These are phyloP conservation scores for Sebastes iracundus DNA, from an alignment of 2,797 vertebrate genomes.

Conservation along the genomic window DNA sequence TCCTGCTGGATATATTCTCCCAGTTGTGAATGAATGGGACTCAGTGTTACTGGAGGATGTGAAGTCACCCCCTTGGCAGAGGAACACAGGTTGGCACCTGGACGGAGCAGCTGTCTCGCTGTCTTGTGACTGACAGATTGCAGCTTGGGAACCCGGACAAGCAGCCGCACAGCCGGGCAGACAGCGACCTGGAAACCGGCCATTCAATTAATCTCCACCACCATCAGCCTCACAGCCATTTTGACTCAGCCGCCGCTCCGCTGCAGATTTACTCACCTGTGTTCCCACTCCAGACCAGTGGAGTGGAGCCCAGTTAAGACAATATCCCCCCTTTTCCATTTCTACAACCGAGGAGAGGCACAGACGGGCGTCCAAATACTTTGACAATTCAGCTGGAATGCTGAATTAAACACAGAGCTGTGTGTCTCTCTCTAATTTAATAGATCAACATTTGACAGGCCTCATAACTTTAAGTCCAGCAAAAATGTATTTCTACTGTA, in stretches of 20 bases:
- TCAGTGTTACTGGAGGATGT: constrained; percentile 66
- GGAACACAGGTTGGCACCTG: constrained; percentile 70
- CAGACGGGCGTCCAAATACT: constrained; percentile 2
- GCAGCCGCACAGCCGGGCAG: constrained; percentile 33
- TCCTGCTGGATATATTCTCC: constrained; percentile 37
- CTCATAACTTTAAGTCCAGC: constrained; percentile 35
- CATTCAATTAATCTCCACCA: constrained; percentile 68
- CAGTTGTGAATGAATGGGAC: constrained; percentile 57
- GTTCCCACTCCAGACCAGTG: constrained; percentile 26
- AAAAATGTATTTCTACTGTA: constrained; percentile 46
- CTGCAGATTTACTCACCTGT: constrained; percentile 60
- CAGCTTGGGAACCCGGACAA: constrained; percentile 52
- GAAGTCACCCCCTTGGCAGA: constrained; percentile 70
- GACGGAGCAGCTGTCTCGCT: constrained; percentile 64
- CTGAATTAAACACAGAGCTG: background rate
- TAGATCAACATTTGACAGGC: constrained; percentile 46
- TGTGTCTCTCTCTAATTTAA: constrained; percentile 17
- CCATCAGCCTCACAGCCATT: constrained; percentile 49
- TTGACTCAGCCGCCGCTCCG: constrained; percentile 13
- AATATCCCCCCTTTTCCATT: constrained; percentile 35
- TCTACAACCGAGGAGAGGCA: constrained; percentile 5
- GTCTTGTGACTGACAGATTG: constrained; percentile 69
- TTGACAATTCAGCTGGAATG: constrained; percentile 3
- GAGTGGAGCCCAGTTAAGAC: constrained; percentile 15
- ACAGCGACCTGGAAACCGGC: constrained; percentile 55